Evolutionary conservation across 1,140 invertebrate genomes (phyloP).

Genomic region (Palaemon carinicauda): DNA sequence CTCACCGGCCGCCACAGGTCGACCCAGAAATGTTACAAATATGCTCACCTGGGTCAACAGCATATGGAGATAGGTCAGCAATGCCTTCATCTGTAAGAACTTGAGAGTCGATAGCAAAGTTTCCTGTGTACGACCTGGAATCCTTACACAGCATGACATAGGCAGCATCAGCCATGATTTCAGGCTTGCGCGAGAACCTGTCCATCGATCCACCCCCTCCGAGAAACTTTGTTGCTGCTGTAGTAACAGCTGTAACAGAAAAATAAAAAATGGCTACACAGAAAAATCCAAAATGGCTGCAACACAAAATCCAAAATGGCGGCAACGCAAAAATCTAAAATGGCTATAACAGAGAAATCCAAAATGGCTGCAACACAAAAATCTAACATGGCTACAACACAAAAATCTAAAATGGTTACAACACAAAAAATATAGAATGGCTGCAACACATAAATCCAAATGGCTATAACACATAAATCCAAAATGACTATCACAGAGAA

Average conservation of each 20-base stretch:
- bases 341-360: too few species aligned
- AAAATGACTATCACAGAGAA: too few species aligned
- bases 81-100: slow-evolving; percentile 82
- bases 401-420: slow-evolving; percentile 53
- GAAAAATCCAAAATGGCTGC: too few species aligned
- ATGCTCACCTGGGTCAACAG: slow-evolving; percentile 77
- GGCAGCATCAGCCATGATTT: slow-evolving; percentile 95
- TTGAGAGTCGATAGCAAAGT: slow-evolving; percentile 95
- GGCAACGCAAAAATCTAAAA: slow-evolving; percentile 65
- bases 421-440: too few species aligned
- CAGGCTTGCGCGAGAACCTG: slow-evolving; percentile 79
- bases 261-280: slow-evolving; percentile 34
- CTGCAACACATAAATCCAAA: slow-evolving; percentile 67
- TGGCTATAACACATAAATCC: slow-evolving; percentile 75
- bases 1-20: too few species aligned
- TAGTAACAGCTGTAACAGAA: slow-evolving; percentile 88
- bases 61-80: slow-evolving; percentile 89
- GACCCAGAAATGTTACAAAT: too few species aligned
- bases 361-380: too few species aligned
- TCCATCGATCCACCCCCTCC: slow-evolving; percentile 65
- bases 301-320: slow-evolving; percentile 78
- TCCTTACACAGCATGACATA: slow-evolving; percentile 87
- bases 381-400: too few species aligned
- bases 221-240: slow-evolving; percentile 97
- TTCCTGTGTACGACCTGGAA: slow-evolving; percentile 80